Percentiles rank a stretch among this genome's conserved stretches.
Evolutionary conservation across 2,113 vertebrate genomes (phyloP).

Genomic region (Mungos mungo): DNA sequence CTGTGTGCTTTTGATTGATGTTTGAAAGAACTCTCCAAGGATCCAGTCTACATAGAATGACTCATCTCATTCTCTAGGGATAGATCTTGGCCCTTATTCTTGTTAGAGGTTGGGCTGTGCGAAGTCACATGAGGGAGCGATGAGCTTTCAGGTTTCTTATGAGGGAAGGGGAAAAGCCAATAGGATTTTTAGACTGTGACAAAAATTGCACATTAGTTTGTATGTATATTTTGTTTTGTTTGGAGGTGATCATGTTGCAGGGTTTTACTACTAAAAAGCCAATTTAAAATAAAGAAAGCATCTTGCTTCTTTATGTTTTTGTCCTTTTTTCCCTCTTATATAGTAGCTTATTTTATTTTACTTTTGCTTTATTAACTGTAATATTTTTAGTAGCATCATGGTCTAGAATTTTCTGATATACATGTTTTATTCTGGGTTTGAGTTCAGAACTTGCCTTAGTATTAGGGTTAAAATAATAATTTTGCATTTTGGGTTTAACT

Average conservation of each 20-base stretch:
- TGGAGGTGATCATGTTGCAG: constrained; percentile 48
- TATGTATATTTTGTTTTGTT: constrained; percentile 78
- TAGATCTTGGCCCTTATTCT: constrained; percentile 78
- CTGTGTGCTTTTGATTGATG: not conserved
- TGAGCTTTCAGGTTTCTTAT: constrained; percentile 73
- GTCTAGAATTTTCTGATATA: not conserved
- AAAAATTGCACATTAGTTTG: constrained; percentile 73
- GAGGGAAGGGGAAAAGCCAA: constrained; percentile 76
- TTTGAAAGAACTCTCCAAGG: constrained; percentile 75
- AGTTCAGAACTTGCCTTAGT: not conserved
- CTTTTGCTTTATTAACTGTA: not conserved
- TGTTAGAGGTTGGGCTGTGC: constrained; percentile 78
- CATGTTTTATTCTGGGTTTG: not conserved
- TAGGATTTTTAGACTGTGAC: constrained; percentile 50
- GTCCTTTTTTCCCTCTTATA: not conserved
- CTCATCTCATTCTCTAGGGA: constrained; percentile 74
- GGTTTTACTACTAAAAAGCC: constrained; percentile 36
- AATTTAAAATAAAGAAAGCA: constrained; percentile 58
- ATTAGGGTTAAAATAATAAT: not conserved
- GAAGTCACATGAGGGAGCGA: constrained; percentile 76
- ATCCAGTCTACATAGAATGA: constrained; percentile 76
- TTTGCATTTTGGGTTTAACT: constrained; percentile 15
- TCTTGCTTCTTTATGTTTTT: constrained; percentile 39
- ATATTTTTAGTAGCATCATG: not conserved
- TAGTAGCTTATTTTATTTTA: not conserved